Evolutionary conservation across 2,113 vertebrate species (phyloP).

Genomic region (Grammomys surdaster): DNA sequence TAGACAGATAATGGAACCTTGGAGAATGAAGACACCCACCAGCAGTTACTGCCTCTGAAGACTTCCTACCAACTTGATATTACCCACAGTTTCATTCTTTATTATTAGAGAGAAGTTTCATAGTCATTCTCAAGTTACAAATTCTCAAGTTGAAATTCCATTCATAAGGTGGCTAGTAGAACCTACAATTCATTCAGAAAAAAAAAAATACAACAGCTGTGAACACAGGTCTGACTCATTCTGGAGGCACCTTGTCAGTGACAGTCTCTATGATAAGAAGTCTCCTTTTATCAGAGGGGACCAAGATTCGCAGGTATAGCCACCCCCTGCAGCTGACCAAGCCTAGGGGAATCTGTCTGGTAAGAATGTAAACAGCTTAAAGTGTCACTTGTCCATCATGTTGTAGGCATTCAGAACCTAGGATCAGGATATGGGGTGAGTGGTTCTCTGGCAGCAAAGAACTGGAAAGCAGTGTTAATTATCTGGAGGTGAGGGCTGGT

Average conservation of each 20-base stretch:
- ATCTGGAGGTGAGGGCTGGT: not conserved
- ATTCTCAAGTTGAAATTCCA: not conserved
- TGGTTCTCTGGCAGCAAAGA: not conserved
- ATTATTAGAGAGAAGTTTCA: not conserved
- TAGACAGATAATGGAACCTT: slow-evolving; percentile 21
- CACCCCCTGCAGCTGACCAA: not conserved
- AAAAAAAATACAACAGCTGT: not conserved
- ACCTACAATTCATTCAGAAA: slow-evolving; percentile 2
- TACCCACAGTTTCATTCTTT: not conserved
- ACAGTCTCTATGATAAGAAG: not conserved
- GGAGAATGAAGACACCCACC: not conserved
- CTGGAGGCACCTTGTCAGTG: not conserved
- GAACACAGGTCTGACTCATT: not conserved
- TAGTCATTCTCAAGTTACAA: not conserved
- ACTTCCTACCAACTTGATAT: not conserved
- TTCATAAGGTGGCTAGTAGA: slow-evolving; percentile 20
- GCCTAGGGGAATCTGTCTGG: not conserved
- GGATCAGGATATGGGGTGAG: not conserved
- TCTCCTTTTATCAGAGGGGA: not conserved
- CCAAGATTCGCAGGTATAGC: not conserved
- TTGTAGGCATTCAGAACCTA: not conserved
- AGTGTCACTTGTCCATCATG: not conserved
- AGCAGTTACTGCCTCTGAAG: not conserved
- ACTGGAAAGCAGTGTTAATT: not conserved
- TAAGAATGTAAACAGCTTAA: not conserved